Evolutionary conservation across 1,140 invertebrate genomes (phyloP), one percentile per base, ranked within the genome.

Genomic region (Heliothis subflexa): DNA sequence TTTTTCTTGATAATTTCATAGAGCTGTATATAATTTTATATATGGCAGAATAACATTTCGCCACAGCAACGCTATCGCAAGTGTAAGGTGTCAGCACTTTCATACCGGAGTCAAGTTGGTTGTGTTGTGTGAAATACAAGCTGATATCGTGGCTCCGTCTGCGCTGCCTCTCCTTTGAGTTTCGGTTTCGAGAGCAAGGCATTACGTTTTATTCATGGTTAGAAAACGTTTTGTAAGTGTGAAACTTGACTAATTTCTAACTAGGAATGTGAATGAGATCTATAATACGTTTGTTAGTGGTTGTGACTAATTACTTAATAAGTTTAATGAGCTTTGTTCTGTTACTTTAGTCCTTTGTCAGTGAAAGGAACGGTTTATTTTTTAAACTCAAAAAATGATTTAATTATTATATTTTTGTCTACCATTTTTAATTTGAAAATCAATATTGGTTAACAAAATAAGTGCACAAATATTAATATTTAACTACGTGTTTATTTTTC

Each of bases 151-250:
- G 66, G 21, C 21, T 52, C 18, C 21, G 18, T 52, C 62, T 66
- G 25, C 64, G 16, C 18, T 12, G 66, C 47, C 7, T 52, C 12
- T 52, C 66, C 66, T 70, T 70, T 70, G 66, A 52, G 47, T 11
- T 21, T 70, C 66, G 2, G 66, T 14, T 70, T 70, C 66, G 16
- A 70, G 66, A 70, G 64, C 61, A 62, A 62, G 28, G 21, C 14
- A 52, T 70, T 18, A 50, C 66, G 21, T 28, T 70, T 70, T 70
- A 52, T 52, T 70, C 25, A 52, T 28, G 66, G 14, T 70, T 52
- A 50, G 47, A 49, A 70, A 25, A 50, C 9, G 21, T 7, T 68
- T 50, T 50, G 47, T 5, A 61, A 49, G 64, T 49, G 21, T 14
- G 14, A 68, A 68, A 45, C 45, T 21, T 14, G 18, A 21, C 45